Conservation (phyloP, 2,113 vertebrate species). For the Oreochromis tanganicae region DNA sequence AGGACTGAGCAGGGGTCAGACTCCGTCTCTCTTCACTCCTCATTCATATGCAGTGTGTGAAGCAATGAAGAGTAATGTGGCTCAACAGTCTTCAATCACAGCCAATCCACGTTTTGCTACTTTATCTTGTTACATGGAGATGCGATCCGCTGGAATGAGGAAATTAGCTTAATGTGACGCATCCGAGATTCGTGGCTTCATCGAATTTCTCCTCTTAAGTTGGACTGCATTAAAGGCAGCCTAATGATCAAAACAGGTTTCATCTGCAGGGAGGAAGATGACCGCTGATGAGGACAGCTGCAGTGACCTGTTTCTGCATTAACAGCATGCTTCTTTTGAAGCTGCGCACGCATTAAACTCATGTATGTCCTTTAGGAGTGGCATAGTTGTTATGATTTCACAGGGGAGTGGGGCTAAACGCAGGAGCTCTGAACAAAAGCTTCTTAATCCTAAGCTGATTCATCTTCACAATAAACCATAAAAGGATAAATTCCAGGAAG, state of each 20-base stretch:
- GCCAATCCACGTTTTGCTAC: neutral
- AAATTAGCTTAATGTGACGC: neutral
- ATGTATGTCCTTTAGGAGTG: neutral
- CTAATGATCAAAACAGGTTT: constrained; percentile 8
- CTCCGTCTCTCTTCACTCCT: neutral
- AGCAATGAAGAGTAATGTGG: neutral
- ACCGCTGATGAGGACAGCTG: neutral
- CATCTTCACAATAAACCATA: neutral
- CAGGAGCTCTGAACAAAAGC: neutral
- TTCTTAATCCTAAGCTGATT: neutral
- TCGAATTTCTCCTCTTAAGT: neutral
- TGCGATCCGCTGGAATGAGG: neutral
- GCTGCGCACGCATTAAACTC: neutral
- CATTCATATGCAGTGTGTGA: neutral
- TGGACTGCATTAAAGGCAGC: neutral
- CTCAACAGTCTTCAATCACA: neutral
- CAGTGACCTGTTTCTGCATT: neutral
- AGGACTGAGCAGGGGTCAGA: neutral
- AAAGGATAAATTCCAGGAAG: neutral
- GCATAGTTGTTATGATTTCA: neutral
- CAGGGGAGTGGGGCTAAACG: neutral
- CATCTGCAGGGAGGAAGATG: neutral
- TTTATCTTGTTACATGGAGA: neutral
- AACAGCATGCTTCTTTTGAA: neutral
- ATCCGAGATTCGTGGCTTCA: neutral